Evolutionary conservation across 1,140 invertebrate species (phyloP), one percentile per base, ranked within the genome.

Genomic region (Pogonomyrmex californicus): DNA sequence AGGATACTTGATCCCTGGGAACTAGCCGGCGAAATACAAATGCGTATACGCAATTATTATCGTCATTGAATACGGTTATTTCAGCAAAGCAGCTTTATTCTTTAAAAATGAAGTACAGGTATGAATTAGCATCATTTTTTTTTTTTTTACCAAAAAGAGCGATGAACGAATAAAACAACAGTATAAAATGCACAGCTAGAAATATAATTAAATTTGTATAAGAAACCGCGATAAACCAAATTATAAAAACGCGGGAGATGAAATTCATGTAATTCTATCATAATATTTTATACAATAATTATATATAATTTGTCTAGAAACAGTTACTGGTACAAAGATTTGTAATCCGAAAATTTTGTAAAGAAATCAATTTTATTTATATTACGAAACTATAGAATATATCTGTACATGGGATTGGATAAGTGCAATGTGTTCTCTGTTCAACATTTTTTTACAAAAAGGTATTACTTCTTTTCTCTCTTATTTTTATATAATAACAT

Each of bases 1-100:
- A 58, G 44, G 38, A 73, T 82, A 60, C 79, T 73, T 73, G 68
- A 81, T 70, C 78, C 65, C 49, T 36, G 7, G 23, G 9, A 70
- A 81, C 51, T 68, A 81, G 49, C 49, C 36, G 23, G 36, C 23
- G 51, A 44, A 47, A 33, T 70, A 65, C 44, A 30, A 51, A 44
- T 23, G 77, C 62, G 14, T 49, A 23, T 49, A 23, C 51, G 23
- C 65, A 51, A 56, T 81, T 81, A 81, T 23, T 70, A 56, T 70
- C 30, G 38, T 81, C 44, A 81, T 81, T 81, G 23, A 56, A 56
- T 49, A 44, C 58, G 58, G 36, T 23, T 65, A 36, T 65, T 63
- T 12, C 56, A 23, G 58, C 7, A 12, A 51, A 47, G 23, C 23
- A 23, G 23, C 23, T 23, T 23, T 23, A 49, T 78, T n/a, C 23